A percentile compares a stretch with the other conserved stretches of the same genome.
phyloP scores from a whole-genome alignment of 2,113 vertebrate genomes.

The Melanocharis versteri region DNA sequence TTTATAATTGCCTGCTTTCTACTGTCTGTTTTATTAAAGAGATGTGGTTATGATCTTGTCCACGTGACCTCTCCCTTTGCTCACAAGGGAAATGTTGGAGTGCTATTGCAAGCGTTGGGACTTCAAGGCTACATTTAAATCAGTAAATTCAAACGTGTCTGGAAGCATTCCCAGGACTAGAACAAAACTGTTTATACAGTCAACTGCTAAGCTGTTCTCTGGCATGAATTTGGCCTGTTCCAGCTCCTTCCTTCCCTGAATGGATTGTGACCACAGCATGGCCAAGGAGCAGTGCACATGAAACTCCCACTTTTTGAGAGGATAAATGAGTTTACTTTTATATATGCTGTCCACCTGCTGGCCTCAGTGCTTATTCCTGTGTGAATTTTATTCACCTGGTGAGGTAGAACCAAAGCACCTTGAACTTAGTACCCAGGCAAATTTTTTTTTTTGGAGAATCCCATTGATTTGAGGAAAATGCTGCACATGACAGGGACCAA shows the following conservation, averaged over 20 bases:
- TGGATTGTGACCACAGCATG: background rate
- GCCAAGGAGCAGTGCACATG: background rate
- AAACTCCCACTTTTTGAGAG: background rate
- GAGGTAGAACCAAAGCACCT: background rate
- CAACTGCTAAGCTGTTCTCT: constrained; percentile 7
- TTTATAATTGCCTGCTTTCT: constrained; percentile 29
- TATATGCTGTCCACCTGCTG: background rate
- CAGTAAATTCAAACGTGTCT: constrained; percentile 39
- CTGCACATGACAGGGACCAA: background rate
- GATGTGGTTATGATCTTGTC: background rate
- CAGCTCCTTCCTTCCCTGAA: background rate
- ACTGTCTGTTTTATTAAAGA: constrained; percentile 20
- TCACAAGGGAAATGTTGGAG: constrained; percentile 1
- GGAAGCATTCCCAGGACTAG: constrained; percentile 33
- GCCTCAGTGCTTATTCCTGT: background rate
- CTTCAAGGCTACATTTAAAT: constrained; percentile 57
- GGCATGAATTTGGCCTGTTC: background rate
- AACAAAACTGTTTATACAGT: constrained; percentile 51
- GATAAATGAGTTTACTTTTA: background rate
- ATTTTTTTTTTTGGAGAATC: background rate
- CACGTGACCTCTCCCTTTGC: constrained; percentile 6
- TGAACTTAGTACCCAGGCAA: background rate
- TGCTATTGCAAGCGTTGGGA: background rate
- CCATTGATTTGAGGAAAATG: background rate
- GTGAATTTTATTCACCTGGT: background rate